Evolutionary conservation across 2,888 invertebrate species (phyloP), one percentile per base, ranked within the genome.

Genomic region (Harpalus rubripes): DNA sequence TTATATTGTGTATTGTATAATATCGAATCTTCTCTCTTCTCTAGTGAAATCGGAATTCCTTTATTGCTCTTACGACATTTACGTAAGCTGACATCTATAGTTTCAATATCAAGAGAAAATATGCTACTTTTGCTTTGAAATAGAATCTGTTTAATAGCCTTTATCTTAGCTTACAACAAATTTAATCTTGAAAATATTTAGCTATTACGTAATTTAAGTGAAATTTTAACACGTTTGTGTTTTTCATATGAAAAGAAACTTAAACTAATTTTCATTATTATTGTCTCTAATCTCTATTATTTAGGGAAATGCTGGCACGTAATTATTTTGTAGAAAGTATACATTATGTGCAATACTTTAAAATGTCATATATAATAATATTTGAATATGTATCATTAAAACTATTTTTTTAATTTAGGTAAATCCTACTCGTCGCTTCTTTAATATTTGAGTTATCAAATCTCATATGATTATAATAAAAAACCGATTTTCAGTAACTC

Each of bases 1-100:
- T 39, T 68, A 39, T 68, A 12, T 63, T 32, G 63, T n/a, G 68
- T 68, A 68, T 68, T 68, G 68, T 68, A 68, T 68, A 68, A 68
- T 22, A 68, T 15, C 8, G 26, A 68, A 52, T 52, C 44, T 52
- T 52, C 44, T 68, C 68, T 32, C 32, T 32, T 63, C 63, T 68
- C 15, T 68, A 26, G 68, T 68, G 68, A 68, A 68, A 68, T 68
- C 68, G 68, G 68, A 68, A 68, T 68, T 39, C 32, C 41, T n/a
- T 68, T 68, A 68, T 39, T 68, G 39, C 68, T 68, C 68, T 68
- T 39, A 39, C 59, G 16, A 59, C 68, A n/a, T 63, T 63, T 63
- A 63, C 63, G 63, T 63, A 63, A 63, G 26, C 12, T 26, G 63
- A 63, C 63, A 12, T 63, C 63, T 63, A 26, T 63, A 32, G 26